Evolutionary conservation across 1,140 invertebrate species (phyloP), one percentile per base, ranked within the genome.

Genomic region (Cryptotermes secundus): DNA sequence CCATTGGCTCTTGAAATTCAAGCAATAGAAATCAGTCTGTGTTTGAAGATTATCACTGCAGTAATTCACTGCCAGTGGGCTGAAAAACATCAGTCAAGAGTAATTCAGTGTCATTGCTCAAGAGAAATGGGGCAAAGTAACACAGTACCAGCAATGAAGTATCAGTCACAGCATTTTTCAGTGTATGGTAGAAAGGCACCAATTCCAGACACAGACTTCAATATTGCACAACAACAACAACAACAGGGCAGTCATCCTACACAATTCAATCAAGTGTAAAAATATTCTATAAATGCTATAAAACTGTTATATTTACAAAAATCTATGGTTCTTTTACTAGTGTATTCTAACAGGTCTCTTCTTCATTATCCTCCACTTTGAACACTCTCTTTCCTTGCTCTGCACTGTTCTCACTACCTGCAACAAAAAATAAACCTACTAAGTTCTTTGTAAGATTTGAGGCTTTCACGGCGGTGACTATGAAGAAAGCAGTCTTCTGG

Each of bases 361-460:
- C 81, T n/a, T 82, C 81, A 82, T 45, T 82, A n/a, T 82, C 42
- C 19, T 82, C 81, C 42, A 82, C n/a, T 82, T 82, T 82, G 45
- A 82, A 82, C 38, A 82, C n/a, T 82, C 45, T 82, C 38, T 82
- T 82, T 9, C 42, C 81, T n/a, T 45, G 36, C 2, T 82, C 81
- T 45, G 31, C 7, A 45, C 31, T 38, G 22, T 34, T 45, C 16
- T 82, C 81, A 45, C 36, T 82, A 82, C 81, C 81, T 82, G 38
- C 16, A 82, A 82, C 9, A 10, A 42, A 82, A 82, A 38, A 31
- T 7, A 82, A 36, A 10, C 26, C 34, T 22, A 80, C 34, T 80
- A 80, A 35, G 31, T n/a, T n/a, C n/a, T n/a, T n/a, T n/a, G n/a
- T 34, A 80, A 34, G 22, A 24, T 42, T 42, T 42, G 38, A 1